Percentiles rank a stretch among this genome's conserved stretches.
phyloP scores from a whole-genome alignment of 2,797 vertebrate species.

The Aythya fuligula region DNA sequence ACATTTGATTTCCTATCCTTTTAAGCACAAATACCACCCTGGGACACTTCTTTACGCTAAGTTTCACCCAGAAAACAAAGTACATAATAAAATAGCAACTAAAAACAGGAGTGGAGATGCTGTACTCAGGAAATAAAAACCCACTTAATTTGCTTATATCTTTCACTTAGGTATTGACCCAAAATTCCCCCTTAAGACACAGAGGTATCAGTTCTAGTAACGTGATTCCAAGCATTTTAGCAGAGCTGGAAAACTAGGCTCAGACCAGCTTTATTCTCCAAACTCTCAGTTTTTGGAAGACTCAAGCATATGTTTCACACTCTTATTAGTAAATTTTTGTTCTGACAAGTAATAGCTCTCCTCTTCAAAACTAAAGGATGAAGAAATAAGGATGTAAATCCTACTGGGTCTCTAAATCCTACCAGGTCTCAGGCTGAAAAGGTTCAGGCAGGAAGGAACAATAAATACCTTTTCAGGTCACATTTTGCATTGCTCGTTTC shows the following conservation, averaged over 20 bases:
- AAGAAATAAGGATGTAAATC: not conserved
- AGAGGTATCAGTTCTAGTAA: not conserved
- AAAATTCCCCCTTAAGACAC: not conserved
- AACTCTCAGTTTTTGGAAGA: not conserved
- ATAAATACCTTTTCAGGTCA: not conserved
- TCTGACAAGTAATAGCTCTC: not conserved
- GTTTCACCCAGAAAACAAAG: not conserved
- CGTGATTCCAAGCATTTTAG: not conserved
- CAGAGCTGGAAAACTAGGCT: not conserved
- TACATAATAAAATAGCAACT: not conserved
- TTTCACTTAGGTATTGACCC: not conserved
- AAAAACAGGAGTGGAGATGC: not conserved
- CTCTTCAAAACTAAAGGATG: not conserved
- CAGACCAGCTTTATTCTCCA: not conserved
- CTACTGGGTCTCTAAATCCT: too few relatives aligned
- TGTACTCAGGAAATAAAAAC: not conserved
- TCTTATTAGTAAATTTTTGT: not conserved
- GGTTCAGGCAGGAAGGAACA: not conserved
- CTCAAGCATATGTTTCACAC: not conserved
- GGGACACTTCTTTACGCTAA: not conserved
- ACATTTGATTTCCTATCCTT: not conserved
- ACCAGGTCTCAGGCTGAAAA: not conserved
- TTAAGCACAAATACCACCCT: not conserved
- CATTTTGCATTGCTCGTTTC: not conserved
- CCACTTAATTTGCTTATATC: not conserved